Evolutionary conservation across 1,140 invertebrate genomes (phyloP), one percentile per base, ranked within the genome.

Genomic region (Theocolax elegans): DNA sequence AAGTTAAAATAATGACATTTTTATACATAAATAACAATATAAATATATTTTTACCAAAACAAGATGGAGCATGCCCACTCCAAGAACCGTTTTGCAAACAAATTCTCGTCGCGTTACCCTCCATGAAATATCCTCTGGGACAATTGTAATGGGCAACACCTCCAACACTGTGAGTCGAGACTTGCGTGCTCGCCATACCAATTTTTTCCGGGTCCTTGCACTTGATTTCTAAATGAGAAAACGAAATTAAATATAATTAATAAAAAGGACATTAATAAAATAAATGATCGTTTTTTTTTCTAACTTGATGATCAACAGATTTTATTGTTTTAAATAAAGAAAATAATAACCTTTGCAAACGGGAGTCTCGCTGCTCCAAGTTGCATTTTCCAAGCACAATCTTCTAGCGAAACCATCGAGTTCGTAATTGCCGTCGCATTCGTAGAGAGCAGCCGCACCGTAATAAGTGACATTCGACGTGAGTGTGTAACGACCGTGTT

Each of bases 381-480:
- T 92, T 10, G 44, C 94, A 81, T 97, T 95, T 79, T 96, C 94
- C 13, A 94, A 89, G 80, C 96, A 97, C 38, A 93, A 80, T 76
- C 94, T 86, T 66, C 93, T 87, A 1, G 91, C 92, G 40, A 94
- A 93, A 2, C 95, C 94, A 68, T 93, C 93, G 4, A 97, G 81
- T 79, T 93, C 90, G 83, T 90, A 97, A 75, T 96, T 93, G 1
- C 89, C 82, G 29, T 94, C 88, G 79, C 96, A 97, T 71, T 93
- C 91, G 77, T 97, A 97, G 3, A 95, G 86, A 0, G 90, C 93
- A 1, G 92, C 90, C 2, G 93, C 92, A 1, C 94, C 94, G 74
- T 96, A 95, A 78, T 94, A 95, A 0, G 94, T 96, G 0, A 89
- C 92, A 80, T 95, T 96, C 3, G 93, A 93, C 0, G 92, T 91